Percentiles rank a stretch among this genome's conserved stretches.
These are phyloP conservation scores for Brachirus orientalis DNA, from an alignment of 2,113 vertebrate species.

Conservation along the genomic window DNA sequence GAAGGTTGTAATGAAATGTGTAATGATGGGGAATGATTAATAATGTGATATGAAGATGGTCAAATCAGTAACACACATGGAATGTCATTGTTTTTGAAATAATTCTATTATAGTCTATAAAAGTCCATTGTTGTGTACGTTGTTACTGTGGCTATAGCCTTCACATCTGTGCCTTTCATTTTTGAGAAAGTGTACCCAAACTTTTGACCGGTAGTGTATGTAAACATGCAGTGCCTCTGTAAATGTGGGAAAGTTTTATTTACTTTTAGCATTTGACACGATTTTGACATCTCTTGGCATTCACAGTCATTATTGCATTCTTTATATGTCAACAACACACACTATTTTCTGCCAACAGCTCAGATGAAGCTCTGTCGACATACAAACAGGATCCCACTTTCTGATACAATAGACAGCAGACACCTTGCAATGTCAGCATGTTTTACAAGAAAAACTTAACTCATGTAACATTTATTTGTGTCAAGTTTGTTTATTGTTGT, in stretches of 20 bases:
- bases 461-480: slow-evolving; percentile 9
- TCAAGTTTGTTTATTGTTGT: slow-evolving; percentile 3
- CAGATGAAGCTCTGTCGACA: not conserved
- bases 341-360: not conserved
- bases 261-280: not conserved
- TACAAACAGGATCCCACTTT: not conserved
- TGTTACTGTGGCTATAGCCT: not conserved
- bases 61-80: too few species aligned
- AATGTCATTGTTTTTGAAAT: too few species aligned
- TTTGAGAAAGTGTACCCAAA: too few species aligned
- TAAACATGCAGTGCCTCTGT: not conserved
- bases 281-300: too few species aligned
- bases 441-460: not conserved
- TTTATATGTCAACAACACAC: slow-evolving; percentile 1
- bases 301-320: too few species aligned
- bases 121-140: slow-evolving; percentile 1
- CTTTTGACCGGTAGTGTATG: too few species aligned
- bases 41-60: too few species aligned
- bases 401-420: slow-evolving; percentile 5
- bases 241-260: not conserved
- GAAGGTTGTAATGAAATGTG: not conserved
- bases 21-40: not conserved
- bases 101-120: not conserved
- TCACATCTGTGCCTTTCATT: not conserved
- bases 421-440: slow-evolving; percentile 9